Conservation (phyloP, 2,797 vertebrate species). For the Leucoraja ocellata region DNA sequence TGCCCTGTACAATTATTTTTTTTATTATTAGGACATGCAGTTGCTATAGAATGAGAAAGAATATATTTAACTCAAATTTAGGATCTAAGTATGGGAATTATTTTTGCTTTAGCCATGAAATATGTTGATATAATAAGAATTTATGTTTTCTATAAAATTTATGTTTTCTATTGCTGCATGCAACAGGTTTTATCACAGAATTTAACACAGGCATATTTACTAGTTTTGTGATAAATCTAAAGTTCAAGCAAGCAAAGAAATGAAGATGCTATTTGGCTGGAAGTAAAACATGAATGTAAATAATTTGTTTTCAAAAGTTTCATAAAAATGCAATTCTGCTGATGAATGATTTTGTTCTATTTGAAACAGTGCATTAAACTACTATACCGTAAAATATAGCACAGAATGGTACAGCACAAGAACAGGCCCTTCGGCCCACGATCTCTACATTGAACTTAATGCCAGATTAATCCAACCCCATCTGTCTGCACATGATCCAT, state of each 20-base stretch:
- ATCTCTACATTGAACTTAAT: no score
- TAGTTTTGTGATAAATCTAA: not conserved
- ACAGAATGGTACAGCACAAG: no score
- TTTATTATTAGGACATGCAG: not conserved
- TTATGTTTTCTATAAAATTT: not conserved
- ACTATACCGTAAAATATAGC: constrained; percentile 53
- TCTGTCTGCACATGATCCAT: no score
- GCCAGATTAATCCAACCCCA: no score
- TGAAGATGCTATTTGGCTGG: not conserved
- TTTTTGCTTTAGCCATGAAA: not conserved
- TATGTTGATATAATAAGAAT: not conserved
- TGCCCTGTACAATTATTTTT: not conserved
- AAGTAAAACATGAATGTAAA: not conserved
- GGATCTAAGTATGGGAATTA: no score
- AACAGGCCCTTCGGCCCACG: no score
- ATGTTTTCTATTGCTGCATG: no score
- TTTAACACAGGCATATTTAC: not conserved
- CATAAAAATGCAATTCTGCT: not conserved
- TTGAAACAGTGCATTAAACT: not conserved
- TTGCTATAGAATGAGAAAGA: not conserved
- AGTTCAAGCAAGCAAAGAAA: not conserved
- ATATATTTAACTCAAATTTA: no score
- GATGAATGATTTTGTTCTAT: not conserved
- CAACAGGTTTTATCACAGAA: not conserved
- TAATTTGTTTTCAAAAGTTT: not conserved